A percentile compares a stretch with the other conserved stretches of the same genome.
Conservation (phyloP, 2,113 vertebrate species). For the Lonchura striata region DNA sequence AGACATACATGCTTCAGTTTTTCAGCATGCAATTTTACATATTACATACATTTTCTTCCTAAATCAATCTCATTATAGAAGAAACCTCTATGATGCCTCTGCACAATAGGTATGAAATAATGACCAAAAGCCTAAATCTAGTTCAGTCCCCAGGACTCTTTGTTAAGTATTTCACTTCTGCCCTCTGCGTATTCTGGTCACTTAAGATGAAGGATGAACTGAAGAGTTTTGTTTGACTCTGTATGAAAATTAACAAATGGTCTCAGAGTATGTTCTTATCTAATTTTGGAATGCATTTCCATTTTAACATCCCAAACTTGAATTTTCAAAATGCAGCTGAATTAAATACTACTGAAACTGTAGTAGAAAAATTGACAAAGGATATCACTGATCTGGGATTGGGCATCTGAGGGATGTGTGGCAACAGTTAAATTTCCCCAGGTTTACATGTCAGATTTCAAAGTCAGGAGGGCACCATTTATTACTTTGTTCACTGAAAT, state of each 20-base stretch:
- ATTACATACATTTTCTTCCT: not conserved
- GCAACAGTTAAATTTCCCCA: not conserved
- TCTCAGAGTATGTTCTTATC: not conserved
- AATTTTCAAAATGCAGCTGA: not conserved
- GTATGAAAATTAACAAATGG: not conserved
- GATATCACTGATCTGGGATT: not conserved
- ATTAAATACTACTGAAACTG: not conserved
- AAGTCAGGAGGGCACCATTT: not conserved
- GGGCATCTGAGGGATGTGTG: not conserved
- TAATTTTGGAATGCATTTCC: not conserved
- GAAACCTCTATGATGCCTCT: not conserved
- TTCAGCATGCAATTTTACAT: not conserved
- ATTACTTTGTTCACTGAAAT: not conserved
- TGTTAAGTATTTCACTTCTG: not conserved
- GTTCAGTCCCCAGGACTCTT: not conserved
- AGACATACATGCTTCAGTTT: fast-evolving
- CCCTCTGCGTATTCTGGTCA: not conserved
- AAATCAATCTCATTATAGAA: not conserved
- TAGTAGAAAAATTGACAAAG: not conserved
- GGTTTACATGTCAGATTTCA: not conserved
- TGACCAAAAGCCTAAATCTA: not conserved
- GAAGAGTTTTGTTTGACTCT: not conserved
- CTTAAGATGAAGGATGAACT: not conserved
- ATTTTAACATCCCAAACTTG: not conserved
- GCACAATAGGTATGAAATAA: not conserved